Evolutionary conservation across 53 echinoderm and acorn worm genomes (phyloP), one percentile per base, ranked within the genome.

Genomic region (Arbacia lixula): DNA sequence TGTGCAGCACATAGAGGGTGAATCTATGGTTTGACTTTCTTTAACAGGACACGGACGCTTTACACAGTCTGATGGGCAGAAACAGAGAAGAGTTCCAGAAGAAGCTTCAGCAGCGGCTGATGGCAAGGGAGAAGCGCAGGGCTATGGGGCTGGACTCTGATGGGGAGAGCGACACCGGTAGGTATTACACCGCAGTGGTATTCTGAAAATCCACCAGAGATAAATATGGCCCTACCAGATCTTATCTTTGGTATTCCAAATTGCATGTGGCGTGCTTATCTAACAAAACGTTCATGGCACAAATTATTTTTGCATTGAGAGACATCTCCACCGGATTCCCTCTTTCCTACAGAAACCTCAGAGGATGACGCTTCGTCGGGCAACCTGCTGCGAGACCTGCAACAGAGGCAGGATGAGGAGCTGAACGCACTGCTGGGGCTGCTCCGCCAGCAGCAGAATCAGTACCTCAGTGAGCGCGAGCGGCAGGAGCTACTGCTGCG

Each of bases 41-140:
- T 31, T 53, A 46, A 14, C 46, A 96, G 96, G 87, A 89, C 80
- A 84, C 85, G 68, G 87, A 93, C 76, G 77, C 78, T 36, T 85
- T 96, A 3, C 62, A 84, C 24, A 71, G 62, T 60, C 72, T 98
- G 9, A 94, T 98, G 94, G 99, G 99, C 21, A 94, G 88, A 38
- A 92, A 88, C 67, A 80, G 94, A 39, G 88, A 92, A 31, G 89
- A 92, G 55, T 92, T 95, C 49, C 92, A 98, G 90, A 98, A 92
- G 39, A 90, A 91, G 34, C 60, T 92, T 12, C 88, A 92, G 36
- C 88, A 88, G 41, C 60, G 91, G 26, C 84, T 96, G 40, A 50
- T 88, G 76, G 84, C 49, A 29, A 72, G 86, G 85, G 88, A 85
- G 71, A 91, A 77, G 30, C 89, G 87, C 31, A 87, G 69, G 64